Evolutionary conservation across 2,113 vertebrate genomes (phyloP), one percentile per base, ranked within the genome.

Genomic region (Sciurus niger): DNA sequence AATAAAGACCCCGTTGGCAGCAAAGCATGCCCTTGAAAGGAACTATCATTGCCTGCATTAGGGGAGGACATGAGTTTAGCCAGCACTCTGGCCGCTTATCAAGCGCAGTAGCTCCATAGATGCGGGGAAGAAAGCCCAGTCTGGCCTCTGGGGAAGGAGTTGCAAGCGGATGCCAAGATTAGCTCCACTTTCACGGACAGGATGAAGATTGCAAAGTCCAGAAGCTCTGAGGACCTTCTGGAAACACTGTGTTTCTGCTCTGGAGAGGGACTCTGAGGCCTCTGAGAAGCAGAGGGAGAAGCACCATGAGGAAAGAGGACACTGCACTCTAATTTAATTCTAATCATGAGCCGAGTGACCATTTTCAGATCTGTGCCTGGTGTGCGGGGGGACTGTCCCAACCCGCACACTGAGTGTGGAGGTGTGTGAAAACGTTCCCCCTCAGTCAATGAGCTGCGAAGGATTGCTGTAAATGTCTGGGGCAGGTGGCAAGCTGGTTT

Each of bases 401-500:
- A 60, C 67, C 85, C 22, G 11, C 13, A 74, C 20, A 67, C 2
- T 48, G 48, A 80, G 51, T n/a, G 22, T 32, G 34, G 89, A 89
- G 84, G 34, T 68, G 48, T 78, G 40, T 83, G 77, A 84, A 32
- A 8, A 89, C 51, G 70, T 89, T 60, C 1, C 79, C 79, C 68
- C 77, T 82, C 96, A 88, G 97, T 98, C 97, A 96, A 70, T 98
- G 95, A 96, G 90, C 30, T 78, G 98, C 96, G 96, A 98, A 98
- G 97, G 97, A 97, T 97, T 95, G 97, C 97, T 97, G 98, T 98
- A 98, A 98, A 98, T 98, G 98, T 98, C 97, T 97, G 97, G 98
- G 98, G 98, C 98, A 98, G 98, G 98, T 98, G 98, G 99, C 99
- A 98, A 99, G 99, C 99, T 99, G 99, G 99, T 99, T 99, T 99